These are phyloP conservation scores for Merodon equestris DNA, from an alignment of 2,888 invertebrate species.

Conservation along the genomic window DNA sequence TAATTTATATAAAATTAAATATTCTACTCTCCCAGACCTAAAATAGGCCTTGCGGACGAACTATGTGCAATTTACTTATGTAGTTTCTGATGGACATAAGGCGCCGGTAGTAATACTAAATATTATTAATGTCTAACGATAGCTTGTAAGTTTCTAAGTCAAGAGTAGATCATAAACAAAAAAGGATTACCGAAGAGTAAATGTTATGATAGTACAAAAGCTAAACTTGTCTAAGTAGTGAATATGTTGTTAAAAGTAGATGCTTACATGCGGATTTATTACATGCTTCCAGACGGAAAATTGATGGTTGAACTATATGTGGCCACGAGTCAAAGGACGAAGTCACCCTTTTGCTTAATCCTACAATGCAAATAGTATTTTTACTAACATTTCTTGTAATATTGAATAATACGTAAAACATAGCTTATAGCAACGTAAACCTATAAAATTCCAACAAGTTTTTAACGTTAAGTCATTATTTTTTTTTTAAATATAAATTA, in stretches of 20 bases:
- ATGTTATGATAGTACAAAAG: constrained; percentile 49
- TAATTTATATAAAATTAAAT: constrained; percentile 44
- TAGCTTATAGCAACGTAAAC: constrained; percentile 6
- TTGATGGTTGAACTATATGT: background rate
- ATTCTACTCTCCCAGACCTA: background rate
- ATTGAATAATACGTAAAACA: constrained; percentile 13
- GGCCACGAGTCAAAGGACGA: background rate
- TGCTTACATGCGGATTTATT: constrained; percentile 27
- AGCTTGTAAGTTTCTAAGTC: background rate
- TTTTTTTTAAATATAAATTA: background rate
- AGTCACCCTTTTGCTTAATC: too few species aligned
- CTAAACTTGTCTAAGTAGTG: constrained; percentile 29
- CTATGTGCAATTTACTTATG: constrained; percentile 20
- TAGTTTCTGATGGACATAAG: constrained; percentile 29
- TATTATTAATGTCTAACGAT: constrained; percentile 2
- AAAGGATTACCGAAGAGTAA: constrained; percentile 10
- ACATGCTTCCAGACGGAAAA: background rate
- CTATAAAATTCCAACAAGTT: too few species aligned
- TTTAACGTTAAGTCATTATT: too few species aligned
- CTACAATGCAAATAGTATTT: too few species aligned
- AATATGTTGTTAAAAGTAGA: constrained; percentile 17
- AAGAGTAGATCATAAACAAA: constrained; percentile 8
- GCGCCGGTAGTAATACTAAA: background rate
- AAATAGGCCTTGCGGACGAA: constrained; percentile 7
- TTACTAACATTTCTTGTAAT: too few species aligned